Base-by-base conservation (phyloP, 1,140 invertebrate species). In the Penaeus chinensis region DNA sequence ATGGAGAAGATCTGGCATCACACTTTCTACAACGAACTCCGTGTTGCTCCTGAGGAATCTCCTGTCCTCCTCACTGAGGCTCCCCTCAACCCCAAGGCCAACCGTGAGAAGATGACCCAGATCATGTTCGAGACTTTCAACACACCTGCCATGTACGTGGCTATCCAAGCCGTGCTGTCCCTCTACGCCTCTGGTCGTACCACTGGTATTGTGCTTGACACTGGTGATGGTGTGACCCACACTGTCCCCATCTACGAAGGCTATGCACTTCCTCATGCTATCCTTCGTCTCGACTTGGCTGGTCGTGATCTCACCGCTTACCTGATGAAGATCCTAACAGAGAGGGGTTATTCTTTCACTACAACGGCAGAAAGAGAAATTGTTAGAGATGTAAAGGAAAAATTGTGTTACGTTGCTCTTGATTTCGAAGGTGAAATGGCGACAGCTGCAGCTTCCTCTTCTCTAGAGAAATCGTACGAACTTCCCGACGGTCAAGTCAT, bases 1-100 rank as follows among this genome's bases (percentile, higher is more conserved):
- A 98, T 99, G 97, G 97, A 98, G 92, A 98, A 98, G 92, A 98
- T 98, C 92, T 98, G 97, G 97, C 97, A 98, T 93, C 96, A 98
- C 93, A 96, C 96, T 88, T 98, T 98, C 94, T 98, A 98, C 94
- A 98, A 98, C 91, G 98, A 99, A 93, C 94, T 99, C 90, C 96
- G 97, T 93, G 97, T 98, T 85, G 97, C 97, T 63, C 98, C 98
- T 13, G 97, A 98, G 92, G 97, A 98, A 91, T 96, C 98, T 91
- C 96, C 97, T 74, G 96, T 98, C 13, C 94, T 99, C 62, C 92
- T 98, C 63, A 97, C 96, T n/a, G 96, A 98, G 92, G 96, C 96
- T 32, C 96, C 96, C n/a, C 93, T 98, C 85, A 98, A 98, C 92
- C 96, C 96, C 76, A 97, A 97, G 92, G 96, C 96, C 88, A 97